Percentiles rank a stretch among this genome's conserved stretches.
phyloP scores from a whole-genome alignment of 2,797 vertebrate genomes.

The Rhinichthys osculus region DNA sequence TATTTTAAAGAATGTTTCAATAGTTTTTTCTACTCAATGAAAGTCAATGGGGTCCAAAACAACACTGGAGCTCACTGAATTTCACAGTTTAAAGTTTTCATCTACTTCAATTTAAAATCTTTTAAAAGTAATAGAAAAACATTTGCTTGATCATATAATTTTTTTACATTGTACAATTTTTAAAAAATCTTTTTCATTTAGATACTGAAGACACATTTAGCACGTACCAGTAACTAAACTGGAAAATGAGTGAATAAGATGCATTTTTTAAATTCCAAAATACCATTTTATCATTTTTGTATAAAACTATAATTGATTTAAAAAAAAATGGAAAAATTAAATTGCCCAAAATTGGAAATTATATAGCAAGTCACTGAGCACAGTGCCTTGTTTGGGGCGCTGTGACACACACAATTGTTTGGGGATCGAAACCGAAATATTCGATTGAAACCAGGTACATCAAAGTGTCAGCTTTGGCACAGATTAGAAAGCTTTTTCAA shows the following conservation, averaged over 20 bases:
- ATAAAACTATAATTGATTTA: neutral
- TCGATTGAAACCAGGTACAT: conserved; percentile 28
- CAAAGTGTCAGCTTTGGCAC: conserved; percentile 31
- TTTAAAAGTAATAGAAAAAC: neutral
- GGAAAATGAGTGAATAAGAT: neutral
- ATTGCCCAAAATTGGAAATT: neutral
- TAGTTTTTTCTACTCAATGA: neutral
- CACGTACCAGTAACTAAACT: neutral
- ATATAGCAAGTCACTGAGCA: conserved; percentile 4
- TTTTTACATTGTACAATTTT: too few relatives aligned
- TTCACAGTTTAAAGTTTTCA: neutral
- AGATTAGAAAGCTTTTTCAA: conserved; percentile 32
- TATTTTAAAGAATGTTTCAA: neutral
- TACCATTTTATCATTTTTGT: neutral
- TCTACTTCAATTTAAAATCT: neutral
- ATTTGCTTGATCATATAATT: neutral
- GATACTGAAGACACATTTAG: neutral
- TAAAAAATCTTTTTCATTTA: neutral
- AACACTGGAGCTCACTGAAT: neutral
- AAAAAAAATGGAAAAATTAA: neutral
- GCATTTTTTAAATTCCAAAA: neutral
- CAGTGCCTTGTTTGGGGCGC: neutral
- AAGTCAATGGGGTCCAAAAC: neutral
- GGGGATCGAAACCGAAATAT: conserved; percentile 14
- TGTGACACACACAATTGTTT: neutral